Percentiles rank a stretch among this genome's conserved stretches.
Conservation (phyloP, 2,113 vertebrate genomes). For the Ptychochromis oligacanthus region DNA sequence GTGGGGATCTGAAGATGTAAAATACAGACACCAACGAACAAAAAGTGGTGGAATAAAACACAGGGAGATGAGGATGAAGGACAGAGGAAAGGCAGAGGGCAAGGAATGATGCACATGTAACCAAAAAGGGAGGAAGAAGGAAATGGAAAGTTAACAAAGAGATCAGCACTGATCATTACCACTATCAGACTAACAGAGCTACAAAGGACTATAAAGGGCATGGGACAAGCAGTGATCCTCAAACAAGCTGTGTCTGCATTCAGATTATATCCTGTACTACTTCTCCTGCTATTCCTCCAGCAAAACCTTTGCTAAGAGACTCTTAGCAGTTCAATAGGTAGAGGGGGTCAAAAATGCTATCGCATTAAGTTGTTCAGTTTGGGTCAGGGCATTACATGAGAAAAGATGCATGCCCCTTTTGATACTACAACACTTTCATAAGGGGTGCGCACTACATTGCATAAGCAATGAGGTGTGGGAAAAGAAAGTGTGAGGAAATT, state of each 20-base stretch:
- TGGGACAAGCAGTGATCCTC: not conserved
- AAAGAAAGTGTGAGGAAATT: slow-evolving; percentile 9
- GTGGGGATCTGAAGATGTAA: slow-evolving; percentile 82
- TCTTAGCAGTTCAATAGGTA: slow-evolving; percentile 9
- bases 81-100: slow-evolving; percentile 19
- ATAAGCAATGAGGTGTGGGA: slow-evolving; percentile 11
- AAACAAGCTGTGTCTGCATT: not conserved
- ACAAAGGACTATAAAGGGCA: slow-evolving; percentile 1
- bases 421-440: not conserved
- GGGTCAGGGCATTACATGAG: not conserved
- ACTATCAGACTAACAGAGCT: slow-evolving; percentile 11
- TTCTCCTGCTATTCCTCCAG: not conserved
- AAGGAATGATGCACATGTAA: slow-evolving; percentile 29
- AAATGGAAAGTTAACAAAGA: slow-evolving; percentile 46
- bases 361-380: not conserved
- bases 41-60: slow-evolving; percentile 13
- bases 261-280: not conserved
- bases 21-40: slow-evolving; percentile 36
- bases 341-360: not conserved
- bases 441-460: not conserved
- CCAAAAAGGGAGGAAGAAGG: slow-evolving; percentile 18
- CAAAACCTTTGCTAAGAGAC: not conserved
- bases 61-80: not conserved
- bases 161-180: slow-evolving; percentile 15
- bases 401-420: not conserved